Base-by-base conservation (phyloP, 1,140 invertebrate species). In the Asobara japonica region DNA sequence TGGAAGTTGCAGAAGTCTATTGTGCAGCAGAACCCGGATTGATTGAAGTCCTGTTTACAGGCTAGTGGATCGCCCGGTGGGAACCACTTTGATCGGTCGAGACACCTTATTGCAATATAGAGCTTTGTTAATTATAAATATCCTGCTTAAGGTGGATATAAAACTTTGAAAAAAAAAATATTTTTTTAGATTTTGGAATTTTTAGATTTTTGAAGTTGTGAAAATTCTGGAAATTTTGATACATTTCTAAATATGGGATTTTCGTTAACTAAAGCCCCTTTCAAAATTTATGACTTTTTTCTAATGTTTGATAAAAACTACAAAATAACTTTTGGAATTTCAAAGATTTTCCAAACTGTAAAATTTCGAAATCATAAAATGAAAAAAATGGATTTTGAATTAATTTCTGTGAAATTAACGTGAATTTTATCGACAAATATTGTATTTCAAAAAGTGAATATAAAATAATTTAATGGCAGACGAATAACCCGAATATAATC, bases 11-110 rank as follows among this genome's bases (percentile, higher is more conserved):
- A 94, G 83, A 89, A 90, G 83, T 94, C 91, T 82, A 83, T 85
- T 81, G 90, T 83, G 75, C 89, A 89, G 88, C 92, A 93, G 84
- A 80, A 74, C 74, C 73, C 79, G 74, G 77, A 77, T 30, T 66
- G 66, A 78, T 77, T 68, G 74, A 74, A 74, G 64, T 79, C 77
- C 73, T 77, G 82, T 81, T 83, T 87, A 87, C 93, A 94, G 87
- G 85, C 87, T 74, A 89, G 84, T 45, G 93, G 91, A 74, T 89
- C 87, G 86, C 93, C 93, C 76, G 92, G 92, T 78, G 93, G 93
- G 82, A 94, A 92, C 89, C 91, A 91, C 75, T 91, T 83, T 76
- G 86, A 85, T 89, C 89, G 89, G 80, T 91, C 82, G 79, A 94
- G 86, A 87, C 94, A 95, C 85, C 93, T 94, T 90, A 67, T 77